Evolutionary conservation across 2,888 invertebrate genomes (phyloP).

Genomic region (Cephus sareptanus): DNA sequence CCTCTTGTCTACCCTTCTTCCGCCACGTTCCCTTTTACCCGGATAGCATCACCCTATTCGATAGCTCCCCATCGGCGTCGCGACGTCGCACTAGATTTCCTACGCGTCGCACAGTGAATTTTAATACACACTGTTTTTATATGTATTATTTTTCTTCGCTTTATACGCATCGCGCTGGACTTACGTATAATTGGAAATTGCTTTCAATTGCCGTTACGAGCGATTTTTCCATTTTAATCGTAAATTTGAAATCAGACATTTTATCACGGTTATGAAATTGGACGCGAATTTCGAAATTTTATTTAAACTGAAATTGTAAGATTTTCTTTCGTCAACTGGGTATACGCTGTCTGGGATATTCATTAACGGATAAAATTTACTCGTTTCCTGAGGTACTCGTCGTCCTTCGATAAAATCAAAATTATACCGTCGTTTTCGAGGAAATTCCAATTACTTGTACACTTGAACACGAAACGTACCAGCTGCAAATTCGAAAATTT

Average conservation of each 20-base stretch:
- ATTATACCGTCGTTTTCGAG: neutral
- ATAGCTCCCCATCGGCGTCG: neutral
- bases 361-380: neutral
- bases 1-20: neutral
- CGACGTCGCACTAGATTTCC: constrained; percentile 1
- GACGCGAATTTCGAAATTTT: neutral
- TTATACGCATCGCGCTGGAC: neutral
- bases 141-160: neutral
- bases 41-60: neutral
- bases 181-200: neutral
- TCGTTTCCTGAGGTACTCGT: neutral
- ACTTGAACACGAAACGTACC: neutral
- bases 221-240: neutral
- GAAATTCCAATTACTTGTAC: neutral
- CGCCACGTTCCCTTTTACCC: neutral
- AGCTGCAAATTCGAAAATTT: neutral
- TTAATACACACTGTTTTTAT: neutral
- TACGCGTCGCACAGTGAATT: constrained; percentile 1
- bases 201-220: neutral
- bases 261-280: neutral
- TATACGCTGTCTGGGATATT: neutral
- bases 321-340: neutral
- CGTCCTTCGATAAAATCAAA: neutral
- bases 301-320: neutral
- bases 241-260: neutral